Base-by-base conservation (phyloP, 2,888 invertebrate species). In the Nasonovia ribisnigri region DNA sequence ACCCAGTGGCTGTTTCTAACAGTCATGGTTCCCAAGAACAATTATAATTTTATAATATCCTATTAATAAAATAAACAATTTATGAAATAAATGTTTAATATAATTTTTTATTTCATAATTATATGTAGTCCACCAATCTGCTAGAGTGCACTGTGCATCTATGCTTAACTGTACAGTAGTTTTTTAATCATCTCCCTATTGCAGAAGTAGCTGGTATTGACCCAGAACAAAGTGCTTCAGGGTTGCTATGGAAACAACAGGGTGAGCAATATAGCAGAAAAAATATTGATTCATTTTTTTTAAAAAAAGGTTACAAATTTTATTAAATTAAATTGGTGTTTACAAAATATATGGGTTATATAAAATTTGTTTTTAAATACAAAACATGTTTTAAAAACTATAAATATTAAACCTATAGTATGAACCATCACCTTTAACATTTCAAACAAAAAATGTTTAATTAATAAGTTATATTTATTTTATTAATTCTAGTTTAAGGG, bases 311-410 rank as follows among this genome's bases (percentile, higher is more conserved):
- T 92, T 92, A 92, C 92, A 92, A 88, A 77, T 92, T 88, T 43
- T 92, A 93, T 93, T 93, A 90, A 84, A 84, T 90, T 84, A 93
- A 93, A 84, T 92, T 89, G 88, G 46, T 84, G 93, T 93, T 93
- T 89, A 93, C 89, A 93, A 93, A 77, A 46, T 92, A 67, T 29
- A 92, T 92, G 48, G 88, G 54, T 88, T 92, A 92, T 42, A 92
- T 77, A 84, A 84, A 84, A 93, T 89, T 92, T 89, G 46, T 87
- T 84, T 84, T 87, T 42, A 48, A 77, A 88, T 51, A 92, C 88
- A 92, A 88, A 92, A 51, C 46, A 84, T 84, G 36, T 90, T 89
- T 84, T 48, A 48, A 90, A 84, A 90, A 57, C 16, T 88, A 89
- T 88, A 54, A 93, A 84, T 84, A 93, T 89, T 93, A 84, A 89